Percentiles rank a stretch among this genome's conserved stretches.
phyloP scores from a whole-genome alignment of 2,797 vertebrate genomes.

The Carapus acus region DNA sequence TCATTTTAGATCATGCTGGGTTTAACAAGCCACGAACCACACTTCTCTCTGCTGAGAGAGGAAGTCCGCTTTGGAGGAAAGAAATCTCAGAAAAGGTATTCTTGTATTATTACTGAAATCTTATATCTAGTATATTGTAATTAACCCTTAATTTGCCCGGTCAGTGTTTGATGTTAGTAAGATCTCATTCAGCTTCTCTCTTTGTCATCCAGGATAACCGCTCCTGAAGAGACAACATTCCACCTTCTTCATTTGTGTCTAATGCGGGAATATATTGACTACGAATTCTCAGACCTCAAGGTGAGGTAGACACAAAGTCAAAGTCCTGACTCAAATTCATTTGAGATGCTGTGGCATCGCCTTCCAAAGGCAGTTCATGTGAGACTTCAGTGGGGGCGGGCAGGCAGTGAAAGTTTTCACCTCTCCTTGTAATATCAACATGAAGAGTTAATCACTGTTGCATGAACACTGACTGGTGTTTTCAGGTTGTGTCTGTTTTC shows the following conservation, averaged over 20 bases:
- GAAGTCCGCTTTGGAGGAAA: conserved; percentile 98
- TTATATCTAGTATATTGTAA: too few relatives aligned
- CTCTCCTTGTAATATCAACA: too few relatives aligned
- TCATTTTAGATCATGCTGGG: conserved; percentile 94
- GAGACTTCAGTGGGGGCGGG: too few relatives aligned
- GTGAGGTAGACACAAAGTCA: conserved; percentile 67
- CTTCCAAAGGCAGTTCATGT: too few relatives aligned
- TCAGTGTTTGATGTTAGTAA: too few relatives aligned
- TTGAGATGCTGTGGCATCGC: too few relatives aligned
- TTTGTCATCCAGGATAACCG: conserved; percentile 80
- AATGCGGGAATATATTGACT: conserved; percentile 98
- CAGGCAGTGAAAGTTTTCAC: too few relatives aligned
- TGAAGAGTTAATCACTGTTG: too few relatives aligned
- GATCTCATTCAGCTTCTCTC: too few relatives aligned
- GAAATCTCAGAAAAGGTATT: conserved; percentile 67
- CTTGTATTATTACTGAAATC: neutral
- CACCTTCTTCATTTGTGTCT: conserved; percentile 94
- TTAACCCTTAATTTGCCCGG: too few relatives aligned
- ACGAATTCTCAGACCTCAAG: conserved; percentile 91
- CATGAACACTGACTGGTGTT: too few relatives aligned
- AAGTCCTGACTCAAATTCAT: neutral
- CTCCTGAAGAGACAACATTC: conserved; percentile 98
- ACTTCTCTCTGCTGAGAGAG: conserved; percentile 97
- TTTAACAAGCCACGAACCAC: conserved; percentile 94
- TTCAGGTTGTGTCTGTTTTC: too few relatives aligned